Conservation (phyloP, 2,888 invertebrate species). For the Zootermopsis nevadensis region DNA sequence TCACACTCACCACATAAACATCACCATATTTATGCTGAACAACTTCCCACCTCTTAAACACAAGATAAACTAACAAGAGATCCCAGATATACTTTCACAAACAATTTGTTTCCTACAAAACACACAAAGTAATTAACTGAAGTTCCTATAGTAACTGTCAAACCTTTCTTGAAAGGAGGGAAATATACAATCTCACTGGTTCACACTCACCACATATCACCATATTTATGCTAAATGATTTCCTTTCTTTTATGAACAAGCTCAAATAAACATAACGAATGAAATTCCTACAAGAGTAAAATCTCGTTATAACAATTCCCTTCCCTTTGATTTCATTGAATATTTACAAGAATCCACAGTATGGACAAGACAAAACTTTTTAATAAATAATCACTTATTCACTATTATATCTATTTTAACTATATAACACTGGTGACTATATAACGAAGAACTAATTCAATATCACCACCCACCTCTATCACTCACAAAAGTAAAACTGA, state of each 20-base stretch:
- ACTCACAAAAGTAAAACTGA: background rate
- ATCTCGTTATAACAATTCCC: conserved; percentile 37
- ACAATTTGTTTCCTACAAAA: no score
- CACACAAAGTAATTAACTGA: background rate
- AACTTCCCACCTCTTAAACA: background rate
- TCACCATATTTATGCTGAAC: no score
- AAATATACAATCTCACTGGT: background rate
- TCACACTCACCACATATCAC: background rate
- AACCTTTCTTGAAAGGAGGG: background rate
- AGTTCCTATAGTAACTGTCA: background rate
- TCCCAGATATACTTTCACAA: no score
- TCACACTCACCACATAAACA: no score
- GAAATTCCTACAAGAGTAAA: background rate
- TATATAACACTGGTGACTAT: background rate
- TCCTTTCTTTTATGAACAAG: background rate
- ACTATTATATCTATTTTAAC: background rate
- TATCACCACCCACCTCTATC: background rate
- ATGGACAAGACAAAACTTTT: background rate
- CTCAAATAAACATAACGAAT: background rate
- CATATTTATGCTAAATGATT: background rate
- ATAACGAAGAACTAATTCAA: background rate
- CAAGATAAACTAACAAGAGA: background rate
- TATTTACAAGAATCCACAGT: background rate
- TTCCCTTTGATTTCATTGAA: background rate
- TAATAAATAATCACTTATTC: background rate